Base-by-base conservation (phyloP, 2,888 invertebrate species). In the Rotaria sp. region DNA sequence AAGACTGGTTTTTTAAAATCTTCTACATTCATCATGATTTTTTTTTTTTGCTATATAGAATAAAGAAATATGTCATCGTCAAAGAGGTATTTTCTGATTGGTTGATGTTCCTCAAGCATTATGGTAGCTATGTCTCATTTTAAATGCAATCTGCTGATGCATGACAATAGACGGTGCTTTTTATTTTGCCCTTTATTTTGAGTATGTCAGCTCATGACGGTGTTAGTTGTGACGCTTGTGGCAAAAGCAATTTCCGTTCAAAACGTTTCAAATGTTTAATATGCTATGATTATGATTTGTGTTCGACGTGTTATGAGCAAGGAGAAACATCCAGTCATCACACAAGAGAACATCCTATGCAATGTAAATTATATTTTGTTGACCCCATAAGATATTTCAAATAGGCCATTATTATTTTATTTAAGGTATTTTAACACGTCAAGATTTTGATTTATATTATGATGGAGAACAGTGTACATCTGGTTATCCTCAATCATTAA, bases 171-270 rank as follows among this genome's bases (percentile, higher is more conserved):
- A 2, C 7, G 21, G 18, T 35, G 21, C 2, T 5, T 38, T 38
- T 13, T 11, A n/a, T 7, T 59, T 35, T 8, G 13, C 15, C 35
- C 5, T 55, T 55, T 26, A 8, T 24, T 55, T 55, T 26, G 18
- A 67, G 18, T 35, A 80, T 80, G 80, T 80, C 80, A 45, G n/a
- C 41, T 45, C 86, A 87, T 80, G 85, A 92, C 96, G 98, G 97
- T 93, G 97, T 98, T 91, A 97, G 97, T 94, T 98, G 98, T 94
- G 98, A 98, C 94, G 96, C 96, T 91, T 98, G 98, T 94, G 94
- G 96, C 92, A 96, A 96, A 93, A 95, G 95, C 92, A 97, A 97
- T 93, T 98, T 98, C 92, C 94, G 95, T 92, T 97, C 97, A 90
- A 94, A 96, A 92, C 94, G 98, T 90, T 99, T 96, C 93, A 99